Conservation (phyloP, 2,888 invertebrate genomes). For the Urechis unicinctus region DNA sequence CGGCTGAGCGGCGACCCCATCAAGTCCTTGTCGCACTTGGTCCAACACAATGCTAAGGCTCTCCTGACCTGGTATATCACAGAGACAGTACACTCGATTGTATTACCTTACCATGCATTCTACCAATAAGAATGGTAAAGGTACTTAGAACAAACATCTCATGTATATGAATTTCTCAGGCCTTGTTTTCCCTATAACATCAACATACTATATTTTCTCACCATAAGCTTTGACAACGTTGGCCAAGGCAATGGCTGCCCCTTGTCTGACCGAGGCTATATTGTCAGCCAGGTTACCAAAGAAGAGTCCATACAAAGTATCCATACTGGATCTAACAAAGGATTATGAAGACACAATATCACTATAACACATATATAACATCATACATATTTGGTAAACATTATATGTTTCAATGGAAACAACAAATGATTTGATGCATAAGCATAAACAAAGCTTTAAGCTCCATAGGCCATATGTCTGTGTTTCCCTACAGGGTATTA, state of each 20-base stretch:
- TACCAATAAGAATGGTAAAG: too few species aligned
- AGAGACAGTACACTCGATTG: not conserved
- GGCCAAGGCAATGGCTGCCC: conserved; percentile 55
- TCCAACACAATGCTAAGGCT: conserved; percentile 43
- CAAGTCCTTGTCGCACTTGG: conserved; percentile 50
- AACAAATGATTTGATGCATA: not conserved
- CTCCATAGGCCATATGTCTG: too few species aligned
- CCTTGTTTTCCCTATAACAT: too few species aligned
- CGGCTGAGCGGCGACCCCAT: conserved; percentile 50
- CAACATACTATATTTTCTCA: too few species aligned
- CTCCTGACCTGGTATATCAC: conserved; percentile 41
- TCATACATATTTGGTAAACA: not conserved
- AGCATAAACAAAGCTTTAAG: too few species aligned
- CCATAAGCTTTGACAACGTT: conserved; percentile 50
- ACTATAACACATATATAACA: too few species aligned
- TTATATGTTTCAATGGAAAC: not conserved
- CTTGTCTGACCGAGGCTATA: conserved; percentile 56
- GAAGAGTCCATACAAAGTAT: conserved; percentile 52
- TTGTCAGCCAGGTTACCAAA: conserved; percentile 53
- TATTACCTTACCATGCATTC: too few species aligned
- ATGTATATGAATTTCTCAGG: too few species aligned
- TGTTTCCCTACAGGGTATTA: too few species aligned
- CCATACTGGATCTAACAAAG: conserved; percentile 32
- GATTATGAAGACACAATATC: too few species aligned
- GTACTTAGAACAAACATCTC: too few species aligned